Percentiles rank a stretch among this genome's conserved stretches.
Evolutionary conservation across 2,888 invertebrate genomes (phyloP).

Genomic region (Lucinisca nassula): DNA sequence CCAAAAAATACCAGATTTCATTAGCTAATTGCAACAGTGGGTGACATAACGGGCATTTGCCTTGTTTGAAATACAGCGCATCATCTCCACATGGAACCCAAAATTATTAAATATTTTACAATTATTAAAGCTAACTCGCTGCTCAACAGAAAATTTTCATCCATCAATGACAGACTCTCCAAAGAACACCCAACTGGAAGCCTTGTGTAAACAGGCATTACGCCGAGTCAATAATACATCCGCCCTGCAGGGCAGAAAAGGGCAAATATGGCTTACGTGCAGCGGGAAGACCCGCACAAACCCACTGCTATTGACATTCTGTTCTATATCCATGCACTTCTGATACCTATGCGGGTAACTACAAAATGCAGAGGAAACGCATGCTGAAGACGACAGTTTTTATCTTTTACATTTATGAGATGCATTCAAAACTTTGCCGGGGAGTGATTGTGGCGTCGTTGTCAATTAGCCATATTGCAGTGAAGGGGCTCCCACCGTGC

Average conservation of each 20-base stretch:
- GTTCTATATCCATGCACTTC: too few species aligned
- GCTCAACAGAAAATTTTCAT: background rate
- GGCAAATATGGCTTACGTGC: too few species aligned
- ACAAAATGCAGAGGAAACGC: too few species aligned
- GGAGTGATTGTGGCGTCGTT: background rate
- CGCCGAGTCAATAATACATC: background rate
- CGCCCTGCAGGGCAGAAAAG: too few species aligned
- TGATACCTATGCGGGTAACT: too few species aligned
- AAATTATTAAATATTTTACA: background rate
- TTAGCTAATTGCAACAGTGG: background rate
- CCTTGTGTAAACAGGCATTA: background rate
- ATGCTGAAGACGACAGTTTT: too few species aligned
- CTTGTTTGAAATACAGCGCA: background rate
- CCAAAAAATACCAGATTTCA: background rate
- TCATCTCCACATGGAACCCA: background rate
- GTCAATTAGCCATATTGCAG: background rate
- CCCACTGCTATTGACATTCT: too few species aligned
- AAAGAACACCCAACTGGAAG: background rate
- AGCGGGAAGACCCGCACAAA: too few species aligned
- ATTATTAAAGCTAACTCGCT: slow-evolving; percentile 3
- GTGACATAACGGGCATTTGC: background rate
- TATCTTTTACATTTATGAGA: too few species aligned
- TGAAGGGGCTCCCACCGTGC: background rate
- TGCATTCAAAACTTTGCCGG: too few species aligned
- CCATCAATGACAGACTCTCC: background rate